Conservation (phyloP, 2,113 vertebrate genomes). For the Amblyornis subalaris region DNA sequence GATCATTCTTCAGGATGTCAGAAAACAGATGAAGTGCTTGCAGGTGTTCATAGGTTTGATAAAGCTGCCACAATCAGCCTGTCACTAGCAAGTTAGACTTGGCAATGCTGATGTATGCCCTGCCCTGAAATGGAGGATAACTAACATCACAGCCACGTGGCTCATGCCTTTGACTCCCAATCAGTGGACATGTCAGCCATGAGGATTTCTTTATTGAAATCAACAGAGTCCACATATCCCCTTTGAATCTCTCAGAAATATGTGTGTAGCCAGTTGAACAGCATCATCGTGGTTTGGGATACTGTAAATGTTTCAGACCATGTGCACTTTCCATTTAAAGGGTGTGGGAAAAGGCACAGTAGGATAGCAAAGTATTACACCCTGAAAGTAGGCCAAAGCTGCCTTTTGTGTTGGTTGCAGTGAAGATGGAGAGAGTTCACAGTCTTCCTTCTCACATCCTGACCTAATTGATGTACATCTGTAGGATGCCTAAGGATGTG, state of each 20-base stretch:
- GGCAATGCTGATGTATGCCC: not conserved
- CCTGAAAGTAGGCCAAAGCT: not conserved
- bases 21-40: not conserved
- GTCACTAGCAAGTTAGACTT: not conserved
- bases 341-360: accelerated
- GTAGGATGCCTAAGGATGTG: too few species aligned
- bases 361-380: not conserved
- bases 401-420: not conserved
- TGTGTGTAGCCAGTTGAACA: not conserved
- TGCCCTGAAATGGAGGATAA: not conserved
- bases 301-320: not conserved
- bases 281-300: not conserved
- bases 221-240: not conserved
- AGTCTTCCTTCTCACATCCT: accelerated
- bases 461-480: not conserved
- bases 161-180: not conserved
- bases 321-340: not conserved
- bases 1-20: not conserved
- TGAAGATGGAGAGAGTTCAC: not conserved
- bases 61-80: not conserved
- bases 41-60: not conserved
- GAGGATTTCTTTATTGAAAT: not conserved
- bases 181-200: not conserved
- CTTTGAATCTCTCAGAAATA: not conserved
- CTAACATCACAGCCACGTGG: not conserved